Percentiles rank a stretch among this genome's conserved stretches.
These are phyloP conservation scores for Hyperoplus immaculatus DNA, from an alignment of 2,797 vertebrate species.

Conservation along the genomic window DNA sequence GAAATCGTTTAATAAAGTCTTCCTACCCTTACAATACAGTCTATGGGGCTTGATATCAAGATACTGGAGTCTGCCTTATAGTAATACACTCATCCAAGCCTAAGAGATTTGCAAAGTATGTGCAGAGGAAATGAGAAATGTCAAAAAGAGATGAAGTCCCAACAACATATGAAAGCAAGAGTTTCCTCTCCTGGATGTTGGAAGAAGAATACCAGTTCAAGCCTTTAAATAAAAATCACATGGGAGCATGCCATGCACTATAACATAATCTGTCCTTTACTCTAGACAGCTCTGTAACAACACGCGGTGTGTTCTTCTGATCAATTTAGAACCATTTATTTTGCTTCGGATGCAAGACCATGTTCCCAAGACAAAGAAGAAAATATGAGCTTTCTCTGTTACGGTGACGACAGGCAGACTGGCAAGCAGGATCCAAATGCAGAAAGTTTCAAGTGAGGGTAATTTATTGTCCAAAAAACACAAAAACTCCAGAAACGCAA, in stretches of 20 bases:
- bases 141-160: neutral
- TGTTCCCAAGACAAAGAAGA: conserved; percentile 1
- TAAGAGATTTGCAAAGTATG: conserved; percentile 17
- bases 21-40: conserved; percentile 35
- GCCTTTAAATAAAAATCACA: conserved; percentile 33
- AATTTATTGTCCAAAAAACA: too few relatives aligned
- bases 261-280: conserved; percentile 50
- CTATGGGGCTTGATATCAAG: conserved; percentile 6
- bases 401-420: too few relatives aligned
- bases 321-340: conserved; percentile 13
- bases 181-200: conserved; percentile 3
- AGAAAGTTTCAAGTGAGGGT: too few relatives aligned
- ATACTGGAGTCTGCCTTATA: conserved; percentile 10
- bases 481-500: too few relatives aligned
- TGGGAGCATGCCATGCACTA: conserved; percentile 12
- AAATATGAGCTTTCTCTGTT: neutral
- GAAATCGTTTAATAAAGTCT: conserved; percentile 60
- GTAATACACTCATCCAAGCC: conserved; percentile 18
- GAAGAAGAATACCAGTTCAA: conserved; percentile 19
- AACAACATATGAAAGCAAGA: conserved; percentile 1
- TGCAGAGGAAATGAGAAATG: conserved; percentile 6
- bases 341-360: neutral
- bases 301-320: conserved; percentile 41
- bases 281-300: conserved; percentile 39
- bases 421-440: too few relatives aligned